These are phyloP conservation scores for Apamea anceps DNA, from an alignment of 2,888 invertebrate species.

Conservation along the genomic window DNA sequence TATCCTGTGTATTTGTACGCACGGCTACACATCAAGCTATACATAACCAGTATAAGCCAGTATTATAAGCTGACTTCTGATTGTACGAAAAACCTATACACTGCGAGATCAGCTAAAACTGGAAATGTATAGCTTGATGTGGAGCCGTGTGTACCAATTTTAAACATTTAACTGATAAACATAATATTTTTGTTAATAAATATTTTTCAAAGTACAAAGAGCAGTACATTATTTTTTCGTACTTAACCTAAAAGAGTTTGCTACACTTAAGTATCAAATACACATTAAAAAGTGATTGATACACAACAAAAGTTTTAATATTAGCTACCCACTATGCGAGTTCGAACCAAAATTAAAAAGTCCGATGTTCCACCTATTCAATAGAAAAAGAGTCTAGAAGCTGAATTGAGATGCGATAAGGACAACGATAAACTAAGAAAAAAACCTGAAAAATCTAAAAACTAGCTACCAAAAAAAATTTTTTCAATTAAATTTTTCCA, in stretches of 20 bases:
- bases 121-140: no score
- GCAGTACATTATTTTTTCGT: neutral
- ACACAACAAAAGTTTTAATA: neutral
- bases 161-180: neutral
- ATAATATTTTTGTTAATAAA: neutral
- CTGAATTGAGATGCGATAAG: neutral
- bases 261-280: neutral
- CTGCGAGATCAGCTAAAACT: no score
- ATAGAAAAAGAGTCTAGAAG: no score
- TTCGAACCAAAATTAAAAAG: neutral
- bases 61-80: no score
- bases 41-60: no score
- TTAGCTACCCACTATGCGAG: neutral
- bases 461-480: neutral
- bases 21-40: no score
- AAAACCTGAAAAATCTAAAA: neutral
- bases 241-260: neutral
- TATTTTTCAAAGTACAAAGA: neutral
- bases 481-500: no score
- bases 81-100: no score
- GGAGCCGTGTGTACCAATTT: neutral
- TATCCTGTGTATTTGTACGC: neutral
- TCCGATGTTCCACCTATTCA: neutral
- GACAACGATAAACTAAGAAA: neutral
- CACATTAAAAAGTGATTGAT: neutral